phyloP scores from a whole-genome alignment of 1,140 invertebrate genomes.

The Onthophagus taurus region DNA sequence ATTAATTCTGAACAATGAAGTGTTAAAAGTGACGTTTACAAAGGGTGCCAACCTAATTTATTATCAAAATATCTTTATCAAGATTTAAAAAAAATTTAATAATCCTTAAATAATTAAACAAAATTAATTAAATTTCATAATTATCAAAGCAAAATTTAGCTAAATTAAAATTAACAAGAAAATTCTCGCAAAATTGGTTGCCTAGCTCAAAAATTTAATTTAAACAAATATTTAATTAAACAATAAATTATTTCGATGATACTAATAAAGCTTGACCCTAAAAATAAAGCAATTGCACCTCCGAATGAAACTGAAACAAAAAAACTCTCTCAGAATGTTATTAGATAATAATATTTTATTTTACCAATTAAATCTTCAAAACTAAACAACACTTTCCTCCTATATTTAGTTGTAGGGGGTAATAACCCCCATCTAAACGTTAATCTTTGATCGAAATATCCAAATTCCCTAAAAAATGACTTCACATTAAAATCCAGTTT shows the following conservation, averaged over 20 bases:
- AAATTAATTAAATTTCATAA: too few species aligned
- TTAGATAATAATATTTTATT: not conserved
- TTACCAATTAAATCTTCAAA: constrained; percentile 47
- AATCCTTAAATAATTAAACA: too few species aligned
- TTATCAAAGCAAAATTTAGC: too few species aligned
- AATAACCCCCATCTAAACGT: constrained; percentile 34
- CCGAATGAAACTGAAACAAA: constrained; percentile 41
- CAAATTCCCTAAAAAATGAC: constrained; percentile 21
- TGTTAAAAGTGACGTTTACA: too few species aligned
- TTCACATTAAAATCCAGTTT: not conserved
- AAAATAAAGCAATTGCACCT: constrained; percentile 42
- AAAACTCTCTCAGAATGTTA: not conserved
- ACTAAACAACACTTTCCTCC: constrained; percentile 46
- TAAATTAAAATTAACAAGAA: too few species aligned
- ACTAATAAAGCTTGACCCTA: constrained; percentile 43
- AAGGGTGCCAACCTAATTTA: too few species aligned
- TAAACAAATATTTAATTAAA: too few species aligned
- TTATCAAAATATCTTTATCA: too few species aligned
- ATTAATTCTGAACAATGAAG: too few species aligned
- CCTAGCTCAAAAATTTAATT: too few species aligned
- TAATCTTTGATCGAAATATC: constrained; percentile 29
- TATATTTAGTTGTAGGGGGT: constrained; percentile 40
- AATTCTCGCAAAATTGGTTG: too few species aligned
- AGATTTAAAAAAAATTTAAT: too few species aligned
- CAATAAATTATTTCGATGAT: constrained; percentile 38